Percentiles rank a stretch among this genome's conserved stretches.
Conservation (phyloP, 2,113 vertebrate genomes). For the Acrocephalus arundinaceus region DNA sequence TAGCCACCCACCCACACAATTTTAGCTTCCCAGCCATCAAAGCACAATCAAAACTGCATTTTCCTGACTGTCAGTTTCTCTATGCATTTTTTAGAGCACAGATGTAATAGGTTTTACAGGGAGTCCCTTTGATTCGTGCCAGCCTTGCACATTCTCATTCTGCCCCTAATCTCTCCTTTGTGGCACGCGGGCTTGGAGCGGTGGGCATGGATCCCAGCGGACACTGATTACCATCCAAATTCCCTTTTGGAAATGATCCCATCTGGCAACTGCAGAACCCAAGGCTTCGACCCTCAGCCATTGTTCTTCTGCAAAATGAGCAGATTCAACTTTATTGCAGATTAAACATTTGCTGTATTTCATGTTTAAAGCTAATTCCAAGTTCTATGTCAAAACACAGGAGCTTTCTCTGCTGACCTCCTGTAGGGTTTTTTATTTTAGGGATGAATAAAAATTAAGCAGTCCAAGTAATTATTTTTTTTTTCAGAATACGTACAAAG, state of each 20-base stretch:
- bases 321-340: constrained; percentile 54
- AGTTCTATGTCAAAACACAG: constrained; percentile 37
- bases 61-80: constrained; percentile 61
- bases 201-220: constrained; percentile 64
- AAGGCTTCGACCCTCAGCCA: constrained; percentile 31
- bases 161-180: constrained; percentile 68
- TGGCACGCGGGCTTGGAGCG: constrained; percentile 4
- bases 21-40: constrained; percentile 60
- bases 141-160: constrained; percentile 67
- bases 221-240: constrained; percentile 67
- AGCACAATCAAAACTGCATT: constrained; percentile 61
- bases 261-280: constrained; percentile 56
- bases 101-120: constrained; percentile 68
- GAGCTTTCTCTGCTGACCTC: constrained; percentile 19
- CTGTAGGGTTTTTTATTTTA: background rate
- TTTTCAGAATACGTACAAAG: background rate
- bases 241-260: constrained; percentile 58
- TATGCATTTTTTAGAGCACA: constrained; percentile 42
- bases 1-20: constrained; percentile 63
- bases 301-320: constrained; percentile 57
- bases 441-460: constrained; percentile 35
- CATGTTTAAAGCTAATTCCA: constrained; percentile 18
- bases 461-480: background rate
- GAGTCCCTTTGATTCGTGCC: constrained; percentile 64
- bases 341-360: constrained; percentile 47